Evolutionary conservation across 2,113 vertebrate genomes (phyloP).

Genomic region (Gallinago undulata): DNA sequence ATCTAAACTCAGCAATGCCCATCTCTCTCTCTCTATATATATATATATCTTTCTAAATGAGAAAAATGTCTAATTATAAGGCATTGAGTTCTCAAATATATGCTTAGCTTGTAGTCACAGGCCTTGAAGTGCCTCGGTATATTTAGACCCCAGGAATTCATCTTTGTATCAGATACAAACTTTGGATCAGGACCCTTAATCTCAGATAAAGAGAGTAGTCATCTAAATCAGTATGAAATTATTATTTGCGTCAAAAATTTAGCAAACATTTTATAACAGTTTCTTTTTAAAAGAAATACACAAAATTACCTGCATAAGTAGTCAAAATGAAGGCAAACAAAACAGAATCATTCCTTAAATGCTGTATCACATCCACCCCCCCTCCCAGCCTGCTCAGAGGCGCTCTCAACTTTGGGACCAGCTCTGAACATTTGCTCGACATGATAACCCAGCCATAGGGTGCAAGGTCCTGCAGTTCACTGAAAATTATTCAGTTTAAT

Average conservation of each 20-base stretch:
- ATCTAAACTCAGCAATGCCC: background rate
- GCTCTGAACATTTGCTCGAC: background rate
- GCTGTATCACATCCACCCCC: background rate
- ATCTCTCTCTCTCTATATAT: background rate
- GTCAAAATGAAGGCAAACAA: background rate
- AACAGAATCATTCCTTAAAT: background rate
- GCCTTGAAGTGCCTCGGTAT: background rate
- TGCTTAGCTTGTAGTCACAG: background rate
- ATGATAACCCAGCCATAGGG: background rate
- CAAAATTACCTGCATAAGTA: background rate
- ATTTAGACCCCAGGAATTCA: background rate
- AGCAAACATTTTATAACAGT: background rate
- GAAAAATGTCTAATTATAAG: background rate
- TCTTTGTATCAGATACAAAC: background rate
- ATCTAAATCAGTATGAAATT: background rate
- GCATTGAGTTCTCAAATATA: background rate
- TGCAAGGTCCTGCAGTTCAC: background rate
- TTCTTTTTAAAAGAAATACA: background rate
- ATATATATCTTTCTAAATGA: background rate
- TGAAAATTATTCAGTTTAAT: background rate
- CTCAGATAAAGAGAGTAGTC: background rate
- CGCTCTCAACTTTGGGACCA: background rate
- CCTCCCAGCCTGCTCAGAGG: background rate
- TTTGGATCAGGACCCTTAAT: background rate
- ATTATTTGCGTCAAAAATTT: background rate